Base-by-base conservation (phyloP, 1,140 invertebrate genomes). In the Sycophaga agraensis region DNA sequence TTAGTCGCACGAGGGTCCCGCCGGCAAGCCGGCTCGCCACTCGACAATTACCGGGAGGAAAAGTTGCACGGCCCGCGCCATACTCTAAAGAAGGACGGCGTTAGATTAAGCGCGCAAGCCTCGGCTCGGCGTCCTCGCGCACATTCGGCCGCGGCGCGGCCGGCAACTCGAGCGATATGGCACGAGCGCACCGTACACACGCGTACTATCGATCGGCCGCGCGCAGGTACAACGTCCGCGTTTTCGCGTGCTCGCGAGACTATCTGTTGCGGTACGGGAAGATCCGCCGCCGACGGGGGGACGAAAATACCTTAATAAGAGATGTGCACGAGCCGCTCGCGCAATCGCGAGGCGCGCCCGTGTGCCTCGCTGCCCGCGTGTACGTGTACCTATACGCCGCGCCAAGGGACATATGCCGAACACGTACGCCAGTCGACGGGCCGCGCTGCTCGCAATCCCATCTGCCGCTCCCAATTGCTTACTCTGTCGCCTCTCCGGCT, bases 261-360 rank as follows among this genome's bases (percentile, higher is more conserved):
- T n/a, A 8, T 28, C 9, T n/a, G 16, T 8, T 21, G 17, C 31
- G 40, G 4, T 17, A 19, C 40, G 31, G 43, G 46, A 26, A 1
- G 7, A n/a, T n/a, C n/a, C n/a, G n/a, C n/a, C n/a, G n/a, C n/a
- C n/a, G n/a, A n/a, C n/a, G n/a, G n/a, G n/a, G n/a, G n/a, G n/a
- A n/a, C n/a, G 14, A 39, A 51, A 51, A 11, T 39, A 39, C 21
- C 49, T 51, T 21, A 37, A 51, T 51, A 39, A 24, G 16, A 39
- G 21, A 2, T 39, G 11, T 6, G 34, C 51, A 1, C 9, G 12
- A 51, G 11, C 8, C 16, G 35, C 21, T 31, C 4, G n/a, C 31
- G 49, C 14, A 53, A 2, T 42, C 21, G 11, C 12, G n/a, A n/a
- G n/a, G n/a, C n/a, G n/a, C n/a, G n/a, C n/a, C n/a, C n/a, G n/a